A percentile compares a stretch with the other conserved stretches of the same genome.
Evolutionary conservation across 2,113 vertebrate genomes (phyloP).

Genomic region (Eudyptes chrysolophus): DNA sequence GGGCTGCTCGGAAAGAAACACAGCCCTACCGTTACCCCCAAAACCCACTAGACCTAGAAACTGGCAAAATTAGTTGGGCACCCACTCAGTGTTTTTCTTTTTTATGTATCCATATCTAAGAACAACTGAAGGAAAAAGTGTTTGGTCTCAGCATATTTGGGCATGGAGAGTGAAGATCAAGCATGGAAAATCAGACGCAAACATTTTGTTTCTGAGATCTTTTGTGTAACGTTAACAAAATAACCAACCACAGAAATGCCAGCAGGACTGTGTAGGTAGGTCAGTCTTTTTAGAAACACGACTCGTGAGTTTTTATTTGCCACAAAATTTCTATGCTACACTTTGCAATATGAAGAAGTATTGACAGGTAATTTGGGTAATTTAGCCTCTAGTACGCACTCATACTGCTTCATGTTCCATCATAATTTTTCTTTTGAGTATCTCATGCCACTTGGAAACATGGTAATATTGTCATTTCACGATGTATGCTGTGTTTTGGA

Average conservation of each 20-base stretch:
- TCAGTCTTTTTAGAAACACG: neutral
- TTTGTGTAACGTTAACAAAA: neutral
- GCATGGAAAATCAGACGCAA: neutral
- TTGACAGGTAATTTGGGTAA: neutral
- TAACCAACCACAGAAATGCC: neutral
- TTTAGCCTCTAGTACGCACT: neutral
- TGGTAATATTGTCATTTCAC: neutral
- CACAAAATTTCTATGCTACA: neutral
- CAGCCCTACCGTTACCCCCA: fast-evolving
- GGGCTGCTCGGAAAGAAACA: neutral
- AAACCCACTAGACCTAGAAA: neutral
- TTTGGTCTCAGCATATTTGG: neutral
- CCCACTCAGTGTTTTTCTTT: neutral
- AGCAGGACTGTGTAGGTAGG: neutral
- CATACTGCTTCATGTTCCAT: neutral
- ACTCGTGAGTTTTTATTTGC: neutral
- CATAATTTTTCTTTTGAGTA: neutral
- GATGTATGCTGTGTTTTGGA: neutral
- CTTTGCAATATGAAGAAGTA: neutral
- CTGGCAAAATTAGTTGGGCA: neutral
- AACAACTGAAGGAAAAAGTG: neutral
- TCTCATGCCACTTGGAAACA: neutral
- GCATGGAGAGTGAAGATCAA: neutral
- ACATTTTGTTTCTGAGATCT: neutral
- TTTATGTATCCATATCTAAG: neutral